Conservation (phyloP, 2,888 invertebrate genomes). For the Lithosia quadra region DNA sequence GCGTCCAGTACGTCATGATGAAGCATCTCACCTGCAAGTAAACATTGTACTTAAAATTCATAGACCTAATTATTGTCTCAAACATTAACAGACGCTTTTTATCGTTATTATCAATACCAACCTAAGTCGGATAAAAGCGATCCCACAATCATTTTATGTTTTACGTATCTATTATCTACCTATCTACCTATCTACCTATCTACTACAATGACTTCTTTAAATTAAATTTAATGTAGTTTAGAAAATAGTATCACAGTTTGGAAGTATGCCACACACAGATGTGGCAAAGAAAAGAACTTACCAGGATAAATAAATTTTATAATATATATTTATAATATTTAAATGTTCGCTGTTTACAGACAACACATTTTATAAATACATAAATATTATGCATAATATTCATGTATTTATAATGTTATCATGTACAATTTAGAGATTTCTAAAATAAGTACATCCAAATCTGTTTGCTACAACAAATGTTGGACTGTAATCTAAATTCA, state of each 20-base stretch:
- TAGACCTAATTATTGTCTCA: neutral
- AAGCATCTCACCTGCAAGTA: slow-evolving; percentile 92
- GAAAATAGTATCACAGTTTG: neutral
- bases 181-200: no score
- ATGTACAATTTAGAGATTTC: no score
- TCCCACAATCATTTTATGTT: neutral
- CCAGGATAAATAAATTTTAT: neutral
- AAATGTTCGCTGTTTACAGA: no score
- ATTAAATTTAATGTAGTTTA: no score
- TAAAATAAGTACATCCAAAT: no score
- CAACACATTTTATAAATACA: no score
- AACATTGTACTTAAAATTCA: neutral
- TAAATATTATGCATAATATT: no score
- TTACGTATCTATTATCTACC: neutral
- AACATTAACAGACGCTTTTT: neutral
- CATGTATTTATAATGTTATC: no score
- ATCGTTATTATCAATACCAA: no score
- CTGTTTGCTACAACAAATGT: no score
- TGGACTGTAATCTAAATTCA: neutral
- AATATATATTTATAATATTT: no score
- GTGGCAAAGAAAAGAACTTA: neutral
- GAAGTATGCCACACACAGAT: neutral
- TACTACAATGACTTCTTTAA: neutral
- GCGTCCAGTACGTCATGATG: slow-evolving; percentile 98
- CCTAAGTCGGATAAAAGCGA: neutral